Base-by-base conservation (phyloP, 1,140 invertebrate species). In the Papilio xuthus region DNA sequence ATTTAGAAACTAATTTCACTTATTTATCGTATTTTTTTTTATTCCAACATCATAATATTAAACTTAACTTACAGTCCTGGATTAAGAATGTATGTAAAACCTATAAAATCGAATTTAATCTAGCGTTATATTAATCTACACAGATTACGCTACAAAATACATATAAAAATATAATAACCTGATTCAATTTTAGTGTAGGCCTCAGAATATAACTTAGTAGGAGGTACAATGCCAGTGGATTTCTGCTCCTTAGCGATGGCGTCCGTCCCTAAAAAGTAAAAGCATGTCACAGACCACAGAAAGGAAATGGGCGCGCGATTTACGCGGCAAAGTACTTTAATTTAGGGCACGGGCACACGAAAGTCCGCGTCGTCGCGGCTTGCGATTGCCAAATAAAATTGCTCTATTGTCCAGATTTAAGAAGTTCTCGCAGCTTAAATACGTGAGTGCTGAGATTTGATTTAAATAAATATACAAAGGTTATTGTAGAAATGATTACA, bases 181-280 rank as follows among this genome's bases (percentile, higher is more conserved):
- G 79, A 15, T 72, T 77, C 74, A 28, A 79, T 67, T 80, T 60
- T 77, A 42, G 77, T 75, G 28, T 20, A 76, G 28, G 50, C 28
- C 32, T 37, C 50, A 12, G 74, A 20, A 8, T 60, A 76, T 9
- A 41, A 37, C 74, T 56, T 56, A 23, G 20, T 10, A 4, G 72
- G n/a, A 18, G 86, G 79, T 7, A 67, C 77, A 9, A 88, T 87
- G 13, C 80, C 80, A 1, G 84, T 80, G 28, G 88, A 89, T 79
- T 85, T 88, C 53, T 83, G 84, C 77, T 85, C 84, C 60, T 80
- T 83, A 12, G 80, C 23, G 67, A 77, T 80, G 69, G 83, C 83
- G 79, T 86, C 88, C 74, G 86, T 91, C n/a, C 88, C 88, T 91
- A 78, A 86, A 87, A 89, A 88, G 84, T 80, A 88, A 88, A 88